A percentile compares a stretch with the other conserved stretches of the same genome.
Evolutionary conservation across 2,113 vertebrate species (phyloP).

Genomic region (Labeo rohita): DNA sequence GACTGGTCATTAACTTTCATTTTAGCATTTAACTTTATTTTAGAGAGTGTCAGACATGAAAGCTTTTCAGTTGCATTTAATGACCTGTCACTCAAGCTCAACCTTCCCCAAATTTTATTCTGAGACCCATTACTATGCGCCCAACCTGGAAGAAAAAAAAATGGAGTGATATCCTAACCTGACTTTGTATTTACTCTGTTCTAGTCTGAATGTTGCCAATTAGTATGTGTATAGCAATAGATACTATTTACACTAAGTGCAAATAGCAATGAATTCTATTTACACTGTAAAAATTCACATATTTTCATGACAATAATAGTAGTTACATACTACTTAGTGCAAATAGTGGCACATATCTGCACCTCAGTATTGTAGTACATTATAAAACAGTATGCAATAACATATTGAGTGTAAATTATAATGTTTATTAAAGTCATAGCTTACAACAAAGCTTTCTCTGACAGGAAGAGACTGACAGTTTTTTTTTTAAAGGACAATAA

Average conservation of each 20-base stretch:
- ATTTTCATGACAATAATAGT: too few relatives aligned
- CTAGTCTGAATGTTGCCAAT: neutral
- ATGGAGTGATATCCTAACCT: neutral
- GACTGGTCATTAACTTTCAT: slow-evolving; percentile 48
- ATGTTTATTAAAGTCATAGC: too few relatives aligned
- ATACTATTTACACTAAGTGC: too few relatives aligned
- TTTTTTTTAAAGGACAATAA: neutral
- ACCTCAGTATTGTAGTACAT: too few relatives aligned
- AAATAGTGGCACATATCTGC: too few relatives aligned
- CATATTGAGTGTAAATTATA: too few relatives aligned
- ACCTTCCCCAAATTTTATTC: slow-evolving; percentile 3
- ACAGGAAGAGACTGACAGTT: neutral
- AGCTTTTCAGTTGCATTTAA: slow-evolving; percentile 52
- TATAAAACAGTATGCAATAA: too few relatives aligned
- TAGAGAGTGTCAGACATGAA: slow-evolving; percentile 36
- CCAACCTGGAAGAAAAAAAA: neutral
- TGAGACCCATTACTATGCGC: neutral
- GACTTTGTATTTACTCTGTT: neutral
- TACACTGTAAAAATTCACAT: too few relatives aligned
- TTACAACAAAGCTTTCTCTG: too few relatives aligned
- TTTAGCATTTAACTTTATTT: slow-evolving; percentile 38
- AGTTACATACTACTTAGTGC: too few relatives aligned
- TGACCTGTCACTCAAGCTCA: slow-evolving; percentile 43
- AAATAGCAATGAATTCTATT: too few relatives aligned
- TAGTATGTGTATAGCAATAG: too few relatives aligned